Percentiles rank a stretch among this genome's conserved stretches.
Conservation (phyloP, 2,888 invertebrate species). For the Geophilus truncorum region DNA sequence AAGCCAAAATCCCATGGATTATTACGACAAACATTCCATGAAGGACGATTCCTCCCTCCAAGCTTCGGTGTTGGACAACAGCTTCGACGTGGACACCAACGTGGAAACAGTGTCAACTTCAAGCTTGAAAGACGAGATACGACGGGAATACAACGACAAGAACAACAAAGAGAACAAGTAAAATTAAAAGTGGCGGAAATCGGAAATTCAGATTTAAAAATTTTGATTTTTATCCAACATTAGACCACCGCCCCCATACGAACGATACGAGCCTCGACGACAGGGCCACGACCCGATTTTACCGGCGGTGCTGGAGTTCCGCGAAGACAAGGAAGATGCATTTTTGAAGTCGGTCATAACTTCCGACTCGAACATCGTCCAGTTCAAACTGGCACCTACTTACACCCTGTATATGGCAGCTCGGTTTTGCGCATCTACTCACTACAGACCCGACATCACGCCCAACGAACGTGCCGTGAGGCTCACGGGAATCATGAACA, state of each 20-base stretch:
- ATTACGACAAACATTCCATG: constrained; percentile 35
- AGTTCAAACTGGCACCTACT: constrained; percentile 93
- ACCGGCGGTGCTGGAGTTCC: constrained; percentile 90
- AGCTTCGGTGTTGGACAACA: constrained; percentile 43
- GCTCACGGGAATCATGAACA: constrained; percentile 80
- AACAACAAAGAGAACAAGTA: not conserved
- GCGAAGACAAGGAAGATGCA: constrained; percentile 88
- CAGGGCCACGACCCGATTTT: constrained; percentile 78
- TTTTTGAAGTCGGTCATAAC: constrained; percentile 83
- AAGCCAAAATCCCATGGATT: not conserved
- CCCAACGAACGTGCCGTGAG: constrained; percentile 88
- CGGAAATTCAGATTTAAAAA: not conserved
- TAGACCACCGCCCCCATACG: constrained; percentile 50
- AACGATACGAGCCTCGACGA: constrained; percentile 51
- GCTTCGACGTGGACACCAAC: constrained; percentile 68
- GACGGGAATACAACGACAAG: constrained; percentile 39
- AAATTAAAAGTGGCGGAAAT: not conserved
- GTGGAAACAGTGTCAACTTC: constrained; percentile 86
- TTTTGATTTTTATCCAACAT: not conserved
- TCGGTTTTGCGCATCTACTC: constrained; percentile 86
- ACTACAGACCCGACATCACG: constrained; percentile 85
- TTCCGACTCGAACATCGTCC: constrained; percentile 67
- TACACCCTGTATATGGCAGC: constrained; percentile 94
- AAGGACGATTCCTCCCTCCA: constrained; percentile 38
- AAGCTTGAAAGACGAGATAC: constrained; percentile 60